Evolutionary conservation across 2,113 vertebrate species (phyloP).

Genomic region (Nipponia nippon): DNA sequence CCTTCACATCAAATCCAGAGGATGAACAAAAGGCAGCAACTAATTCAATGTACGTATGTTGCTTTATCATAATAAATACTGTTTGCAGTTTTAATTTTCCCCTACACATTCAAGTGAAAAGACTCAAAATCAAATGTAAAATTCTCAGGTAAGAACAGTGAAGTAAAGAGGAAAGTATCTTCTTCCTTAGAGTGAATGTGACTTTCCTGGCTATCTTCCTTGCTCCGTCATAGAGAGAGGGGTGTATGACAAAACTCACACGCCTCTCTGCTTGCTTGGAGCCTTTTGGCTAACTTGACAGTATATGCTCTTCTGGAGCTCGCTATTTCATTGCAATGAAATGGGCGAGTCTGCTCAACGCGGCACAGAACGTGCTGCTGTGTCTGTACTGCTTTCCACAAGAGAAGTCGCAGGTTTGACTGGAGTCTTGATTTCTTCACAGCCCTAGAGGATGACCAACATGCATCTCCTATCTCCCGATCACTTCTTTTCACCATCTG

Average conservation of each 20-base stretch:
- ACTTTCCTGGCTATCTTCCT: not conserved
- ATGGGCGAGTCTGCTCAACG: not conserved
- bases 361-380: rapidly evolving
- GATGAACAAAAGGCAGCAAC: not conserved
- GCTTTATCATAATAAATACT: not conserved
- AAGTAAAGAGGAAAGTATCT: not conserved
- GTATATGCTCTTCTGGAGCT: not conserved
- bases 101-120: not conserved
- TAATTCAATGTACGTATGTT: not conserved
- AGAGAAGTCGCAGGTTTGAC: not conserved
- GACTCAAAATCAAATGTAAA: not conserved
- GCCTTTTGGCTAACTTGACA: not conserved
- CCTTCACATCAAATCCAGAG: not conserved
- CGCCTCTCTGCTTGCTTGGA: not conserved
- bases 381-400: not conserved
- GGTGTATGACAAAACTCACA: not conserved
- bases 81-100: not conserved
- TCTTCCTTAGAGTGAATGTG: not conserved
- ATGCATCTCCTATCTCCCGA: not conserved
- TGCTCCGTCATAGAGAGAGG: not conserved
- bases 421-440: not conserved
- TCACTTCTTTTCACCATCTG: not conserved
- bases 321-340: not conserved
- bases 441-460: not conserved
- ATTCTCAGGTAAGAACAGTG: not conserved